Evolutionary conservation across 1,140 invertebrate species (phyloP), one percentile per base, ranked within the genome.

Genomic region (Tetramorium alpestre): DNA sequence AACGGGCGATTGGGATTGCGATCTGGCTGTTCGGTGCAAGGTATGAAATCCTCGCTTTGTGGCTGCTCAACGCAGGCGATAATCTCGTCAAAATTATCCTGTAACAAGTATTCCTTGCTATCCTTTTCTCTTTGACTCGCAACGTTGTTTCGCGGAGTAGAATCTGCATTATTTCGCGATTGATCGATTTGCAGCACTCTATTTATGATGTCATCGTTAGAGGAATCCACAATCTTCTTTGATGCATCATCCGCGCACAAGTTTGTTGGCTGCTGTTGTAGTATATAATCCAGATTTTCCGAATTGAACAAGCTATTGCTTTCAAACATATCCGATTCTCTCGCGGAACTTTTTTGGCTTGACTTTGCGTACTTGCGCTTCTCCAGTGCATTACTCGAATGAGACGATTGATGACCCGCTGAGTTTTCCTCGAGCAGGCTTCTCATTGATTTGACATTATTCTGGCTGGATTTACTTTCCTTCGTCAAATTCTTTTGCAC

Each of bases 61-160:
- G 56, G 69, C 41, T 62, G 69, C 41, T 90, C 65, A 7, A 90
- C 73, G 7, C 64, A 84, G 8, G 80, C 88, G 2, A 90, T 73
- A 1, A 80, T 18, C 0, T 91, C 90, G 16, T 88, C 87, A 16
- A 90, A 88, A 38, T 86, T 90, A 1, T 88, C 86, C 8, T 86
- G 60, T 33, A 90, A 67, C 4, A 82, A 54, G 16, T 4, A 7
- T 1, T 49, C 54, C 8, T 13, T 4, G 67, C 6, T 73, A 7
- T 33, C 22, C 18, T 58, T 58, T 7, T 33, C 25, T 4, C 8
- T 69, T 5, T 54, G 49, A 64, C 16, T 65, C 62, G 28, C 18
- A 33, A 1, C n/a, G 11, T 49, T 7, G 11, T 33, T 51, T 28
- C 11, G 22, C 2, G n/a, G 1, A 0, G 44, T 2, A 72, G 49